Conservation (phyloP, 2,113 vertebrate species). For the Larimichthys crocea region DNA sequence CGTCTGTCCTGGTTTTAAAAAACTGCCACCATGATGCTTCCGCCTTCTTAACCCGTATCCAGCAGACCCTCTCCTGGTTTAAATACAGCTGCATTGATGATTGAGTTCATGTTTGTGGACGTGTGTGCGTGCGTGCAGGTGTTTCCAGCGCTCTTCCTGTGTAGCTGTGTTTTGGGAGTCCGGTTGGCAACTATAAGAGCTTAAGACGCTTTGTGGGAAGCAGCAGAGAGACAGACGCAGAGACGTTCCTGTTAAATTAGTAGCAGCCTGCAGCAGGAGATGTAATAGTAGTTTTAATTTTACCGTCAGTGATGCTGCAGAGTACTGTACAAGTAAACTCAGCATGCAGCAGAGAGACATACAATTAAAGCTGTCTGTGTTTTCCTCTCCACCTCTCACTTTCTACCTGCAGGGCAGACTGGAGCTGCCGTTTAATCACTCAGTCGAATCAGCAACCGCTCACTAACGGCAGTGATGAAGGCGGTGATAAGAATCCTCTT, state of each 20-base stretch:
- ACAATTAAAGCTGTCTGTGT: not conserved
- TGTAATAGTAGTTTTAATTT: not conserved
- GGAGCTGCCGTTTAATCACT: slow-evolving; percentile 14
- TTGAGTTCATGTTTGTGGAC: slow-evolving; percentile 2
- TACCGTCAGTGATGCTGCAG: not conserved
- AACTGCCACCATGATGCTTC: slow-evolving; percentile 16
- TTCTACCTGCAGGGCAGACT: slow-evolving; percentile 22
- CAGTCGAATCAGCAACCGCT: slow-evolving; percentile 13
- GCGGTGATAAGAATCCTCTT: slow-evolving; percentile 44
- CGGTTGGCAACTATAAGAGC: slow-evolving; percentile 41
- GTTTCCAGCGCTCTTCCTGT: not conserved
- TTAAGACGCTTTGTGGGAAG: slow-evolving; percentile 13
- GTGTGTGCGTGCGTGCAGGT: not conserved
- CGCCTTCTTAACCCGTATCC: not conserved
- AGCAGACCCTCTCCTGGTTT: not conserved
- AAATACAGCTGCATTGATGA: not conserved
- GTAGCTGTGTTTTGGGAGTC: slow-evolving; percentile 22
- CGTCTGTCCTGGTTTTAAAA: slow-evolving; percentile 26
- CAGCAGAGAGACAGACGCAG: not conserved
- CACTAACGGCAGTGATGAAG: slow-evolving; percentile 35
- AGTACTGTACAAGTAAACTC: not conserved
- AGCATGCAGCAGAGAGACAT: not conserved
- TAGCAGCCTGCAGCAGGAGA: not conserved
- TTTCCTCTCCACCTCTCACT: slow-evolving; percentile 18
- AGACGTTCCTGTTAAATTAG: not conserved